Percentiles rank a stretch among this genome's conserved stretches.
phyloP scores from a whole-genome alignment of 2,888 invertebrate genomes.

The Steinernema carpocapsae region DNA sequence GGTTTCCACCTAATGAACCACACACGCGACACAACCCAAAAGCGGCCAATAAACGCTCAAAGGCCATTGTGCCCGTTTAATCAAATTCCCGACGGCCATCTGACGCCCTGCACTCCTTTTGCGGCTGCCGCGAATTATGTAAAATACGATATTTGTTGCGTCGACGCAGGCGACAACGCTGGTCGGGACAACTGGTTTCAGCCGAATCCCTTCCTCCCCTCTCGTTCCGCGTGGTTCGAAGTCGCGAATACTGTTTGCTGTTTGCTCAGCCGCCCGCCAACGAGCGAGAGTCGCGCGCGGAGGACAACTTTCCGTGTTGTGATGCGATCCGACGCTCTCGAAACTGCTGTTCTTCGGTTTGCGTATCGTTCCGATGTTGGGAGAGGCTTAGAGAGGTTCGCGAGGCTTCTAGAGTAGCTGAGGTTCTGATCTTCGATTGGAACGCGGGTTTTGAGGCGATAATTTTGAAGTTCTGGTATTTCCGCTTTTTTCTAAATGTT shows the following conservation, averaged over 20 bases:
- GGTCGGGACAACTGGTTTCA: conserved; percentile 15
- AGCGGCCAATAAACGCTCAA: not conserved
- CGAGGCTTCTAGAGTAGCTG: too few relatives aligned
- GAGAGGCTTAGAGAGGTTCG: not conserved
- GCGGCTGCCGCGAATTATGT: not conserved
- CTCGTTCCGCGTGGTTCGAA: not conserved
- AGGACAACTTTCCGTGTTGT: conserved; percentile 16
- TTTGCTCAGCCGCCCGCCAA: conserved; percentile 3
- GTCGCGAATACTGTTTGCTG: conserved; percentile 13
- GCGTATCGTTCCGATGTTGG: conserved; percentile 1
- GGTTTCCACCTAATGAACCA: conserved; percentile 14
- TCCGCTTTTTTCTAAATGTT: too few relatives aligned
- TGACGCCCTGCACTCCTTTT: not conserved
- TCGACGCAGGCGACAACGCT: too few relatives aligned
- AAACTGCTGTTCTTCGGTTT: conserved; percentile 14
- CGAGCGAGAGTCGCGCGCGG: not conserved
- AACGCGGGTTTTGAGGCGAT: too few relatives aligned
- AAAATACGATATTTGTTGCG: not conserved
- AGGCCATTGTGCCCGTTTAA: not conserved
- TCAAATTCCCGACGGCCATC: conserved; percentile 3
- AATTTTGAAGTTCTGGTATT: too few relatives aligned
- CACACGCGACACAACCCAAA: not conserved
- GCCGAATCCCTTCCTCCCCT: conserved; percentile 9
- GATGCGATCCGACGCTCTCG: conserved; percentile 21
- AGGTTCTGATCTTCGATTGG: too few relatives aligned